phyloP scores from a whole-genome alignment of 2,888 invertebrate genomes.

The Ectemnius cavifrons region DNA sequence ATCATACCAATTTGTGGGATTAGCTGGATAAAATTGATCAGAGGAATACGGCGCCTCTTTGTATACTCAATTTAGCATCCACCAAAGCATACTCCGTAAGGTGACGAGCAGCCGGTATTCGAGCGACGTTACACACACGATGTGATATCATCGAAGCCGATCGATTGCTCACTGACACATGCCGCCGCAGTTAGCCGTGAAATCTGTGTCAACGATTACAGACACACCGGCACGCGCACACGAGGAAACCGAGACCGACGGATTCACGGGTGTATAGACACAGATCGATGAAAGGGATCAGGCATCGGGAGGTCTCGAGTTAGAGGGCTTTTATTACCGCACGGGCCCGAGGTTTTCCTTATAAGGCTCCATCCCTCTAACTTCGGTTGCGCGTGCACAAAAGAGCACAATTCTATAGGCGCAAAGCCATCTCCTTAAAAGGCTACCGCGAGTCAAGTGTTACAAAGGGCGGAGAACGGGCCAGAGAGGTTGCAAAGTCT shows the following conservation, averaged over 20 bases:
- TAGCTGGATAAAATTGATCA: neutral
- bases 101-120: neutral
- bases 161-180: conserved; percentile 7
- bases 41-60: conserved; percentile 1
- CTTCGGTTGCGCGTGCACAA: conserved; percentile 26
- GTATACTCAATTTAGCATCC: conserved; percentile 4
- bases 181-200: conserved; percentile 20
- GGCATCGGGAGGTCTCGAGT: conserved; percentile 7
- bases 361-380: conserved; percentile 20
- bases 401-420: conserved; percentile 41
- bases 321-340: conserved; percentile 36
- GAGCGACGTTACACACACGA: neutral
- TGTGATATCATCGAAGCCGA: neutral
- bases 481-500: conserved; percentile 30
- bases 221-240: conserved; percentile 1
- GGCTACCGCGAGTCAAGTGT: conserved; percentile 46
- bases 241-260: too few species aligned
- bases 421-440: conserved; percentile 51
- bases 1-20: neutral
- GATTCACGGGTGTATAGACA: neutral
- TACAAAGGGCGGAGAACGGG: conserved; percentile 13
- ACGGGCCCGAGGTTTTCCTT: conserved; percentile 37
- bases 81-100: conserved; percentile 7
- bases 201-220: conserved; percentile 41
- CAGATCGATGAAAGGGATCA: conserved; percentile 45